Percentiles rank a stretch among this genome's conserved stretches.
Conservation (phyloP, 2,888 invertebrate genomes). For the Eilema depressum region DNA sequence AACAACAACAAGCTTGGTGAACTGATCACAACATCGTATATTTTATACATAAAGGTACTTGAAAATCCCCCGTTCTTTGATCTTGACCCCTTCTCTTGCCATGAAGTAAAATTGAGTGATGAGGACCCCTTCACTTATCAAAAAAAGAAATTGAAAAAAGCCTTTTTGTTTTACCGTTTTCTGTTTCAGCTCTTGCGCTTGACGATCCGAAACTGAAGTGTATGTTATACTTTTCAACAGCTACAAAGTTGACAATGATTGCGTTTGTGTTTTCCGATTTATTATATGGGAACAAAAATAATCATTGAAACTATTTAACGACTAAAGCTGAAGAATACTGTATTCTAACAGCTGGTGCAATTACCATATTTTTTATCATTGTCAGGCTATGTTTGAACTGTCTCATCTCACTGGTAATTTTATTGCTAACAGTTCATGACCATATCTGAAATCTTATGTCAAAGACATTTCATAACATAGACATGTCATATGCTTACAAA, state of each 20-base stretch:
- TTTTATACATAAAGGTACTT: neutral
- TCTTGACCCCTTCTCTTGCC: neutral
- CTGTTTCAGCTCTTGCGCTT: neutral
- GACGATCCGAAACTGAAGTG: neutral
- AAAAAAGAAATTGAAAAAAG: neutral
- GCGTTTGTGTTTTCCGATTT: neutral
- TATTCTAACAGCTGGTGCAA: neutral
- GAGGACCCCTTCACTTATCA: neutral
- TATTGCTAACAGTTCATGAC: too few relatives aligned
- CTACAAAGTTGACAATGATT: neutral
- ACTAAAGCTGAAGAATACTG: neutral
- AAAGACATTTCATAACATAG: too few relatives aligned
- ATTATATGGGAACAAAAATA: neutral
- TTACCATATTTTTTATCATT: neutral
- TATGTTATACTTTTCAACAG: neutral
- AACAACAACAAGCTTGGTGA: neutral
- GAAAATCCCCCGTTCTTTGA: neutral
- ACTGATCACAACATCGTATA: constrained; percentile 37
- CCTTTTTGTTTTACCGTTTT: constrained; percentile 6
- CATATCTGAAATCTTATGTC: too few relatives aligned
- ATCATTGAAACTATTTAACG: neutral
- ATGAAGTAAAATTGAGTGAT: neutral
- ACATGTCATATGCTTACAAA: too few relatives aligned
- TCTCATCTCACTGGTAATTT: too few relatives aligned
- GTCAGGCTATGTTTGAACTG: neutral